These are phyloP conservation scores for Mamestra configurata DNA, from an alignment of 1,140 invertebrate species.

Conservation along the genomic window DNA sequence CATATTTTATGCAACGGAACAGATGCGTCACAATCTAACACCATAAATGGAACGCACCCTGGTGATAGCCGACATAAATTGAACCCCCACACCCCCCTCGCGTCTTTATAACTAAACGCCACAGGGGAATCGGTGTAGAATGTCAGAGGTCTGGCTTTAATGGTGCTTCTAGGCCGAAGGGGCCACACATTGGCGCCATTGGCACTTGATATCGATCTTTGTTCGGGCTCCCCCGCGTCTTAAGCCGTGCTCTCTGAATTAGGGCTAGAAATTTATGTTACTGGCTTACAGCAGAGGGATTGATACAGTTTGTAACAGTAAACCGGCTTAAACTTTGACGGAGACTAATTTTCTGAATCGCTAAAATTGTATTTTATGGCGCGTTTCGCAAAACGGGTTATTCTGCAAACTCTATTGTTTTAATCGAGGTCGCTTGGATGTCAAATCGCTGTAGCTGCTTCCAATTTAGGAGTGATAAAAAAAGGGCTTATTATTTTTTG, in stretches of 20 bases:
- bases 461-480: not conserved
- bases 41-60: slow-evolving; percentile 70
- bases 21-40: slow-evolving; percentile 73
- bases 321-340: slow-evolving; percentile 58
- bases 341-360: slow-evolving; percentile 53
- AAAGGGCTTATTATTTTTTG: not conserved
- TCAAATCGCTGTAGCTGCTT: not conserved
- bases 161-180: slow-evolving; percentile 65
- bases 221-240: slow-evolving; percentile 77
- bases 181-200: slow-evolving; percentile 73
- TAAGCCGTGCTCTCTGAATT: slow-evolving; percentile 78
- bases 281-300: slow-evolving; percentile 67
- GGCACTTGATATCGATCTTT: slow-evolving; percentile 83
- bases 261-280: slow-evolving; percentile 78
- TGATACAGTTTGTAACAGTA: slow-evolving; percentile 62
- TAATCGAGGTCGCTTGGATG: not conserved
- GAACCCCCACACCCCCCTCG: slow-evolving; percentile 55
- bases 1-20: slow-evolving; percentile 71
- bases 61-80: slow-evolving; percentile 58
- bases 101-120: slow-evolving; percentile 56
- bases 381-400: slow-evolving; percentile 34
- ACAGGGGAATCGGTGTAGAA: slow-evolving; percentile 65
- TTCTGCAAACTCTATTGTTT: slow-evolving; percentile 33
- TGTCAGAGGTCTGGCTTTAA: slow-evolving; percentile 67
- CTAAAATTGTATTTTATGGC: slow-evolving; percentile 51